A percentile compares a stretch with the other conserved stretches of the same genome.
phyloP scores from a whole-genome alignment of 1,140 invertebrate species.

The Brachionus plicatilis region DNA sequence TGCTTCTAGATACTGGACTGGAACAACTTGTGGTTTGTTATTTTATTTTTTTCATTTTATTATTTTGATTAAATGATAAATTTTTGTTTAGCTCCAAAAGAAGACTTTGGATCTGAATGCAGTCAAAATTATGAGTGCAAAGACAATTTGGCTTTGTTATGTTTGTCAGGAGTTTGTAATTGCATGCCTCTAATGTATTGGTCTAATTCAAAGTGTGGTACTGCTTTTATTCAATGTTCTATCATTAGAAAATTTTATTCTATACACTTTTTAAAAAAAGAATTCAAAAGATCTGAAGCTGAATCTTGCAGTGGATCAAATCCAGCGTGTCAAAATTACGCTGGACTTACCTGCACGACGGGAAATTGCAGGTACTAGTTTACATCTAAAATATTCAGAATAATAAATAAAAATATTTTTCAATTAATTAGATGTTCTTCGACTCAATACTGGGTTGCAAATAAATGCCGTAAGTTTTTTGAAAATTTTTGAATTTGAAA shows the following conservation, averaged over 20 bases:
- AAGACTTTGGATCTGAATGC: neutral
- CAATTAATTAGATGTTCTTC: neutral
- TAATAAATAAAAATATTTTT: neutral
- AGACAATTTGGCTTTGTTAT: neutral
- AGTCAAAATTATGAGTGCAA: neutral
- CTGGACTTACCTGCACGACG: neutral
- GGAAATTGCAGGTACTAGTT: neutral
- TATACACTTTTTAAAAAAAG: neutral
- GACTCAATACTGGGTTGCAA: neutral
- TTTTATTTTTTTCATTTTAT: neutral
- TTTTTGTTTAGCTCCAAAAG: neutral
- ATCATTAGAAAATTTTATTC: neutral
- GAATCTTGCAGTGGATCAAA: neutral
- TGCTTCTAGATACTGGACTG: neutral
- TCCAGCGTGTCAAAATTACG: slow-evolving; percentile 20
- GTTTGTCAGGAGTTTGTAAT: neutral
- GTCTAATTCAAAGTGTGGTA: slow-evolving; percentile 3
- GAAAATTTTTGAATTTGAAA: neutral
- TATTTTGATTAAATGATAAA: no score
- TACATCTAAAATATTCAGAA: neutral
- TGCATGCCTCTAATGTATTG: slow-evolving; percentile 25
- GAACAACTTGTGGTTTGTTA: neutral
- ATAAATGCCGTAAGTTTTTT: slow-evolving; percentile 31
- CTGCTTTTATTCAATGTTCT: neutral
- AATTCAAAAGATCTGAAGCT: neutral